Percentiles rank a stretch among this genome's conserved stretches.
phyloP scores from a whole-genome alignment of 2,888 invertebrate genomes.

The Ectemnius continuus region DNA sequence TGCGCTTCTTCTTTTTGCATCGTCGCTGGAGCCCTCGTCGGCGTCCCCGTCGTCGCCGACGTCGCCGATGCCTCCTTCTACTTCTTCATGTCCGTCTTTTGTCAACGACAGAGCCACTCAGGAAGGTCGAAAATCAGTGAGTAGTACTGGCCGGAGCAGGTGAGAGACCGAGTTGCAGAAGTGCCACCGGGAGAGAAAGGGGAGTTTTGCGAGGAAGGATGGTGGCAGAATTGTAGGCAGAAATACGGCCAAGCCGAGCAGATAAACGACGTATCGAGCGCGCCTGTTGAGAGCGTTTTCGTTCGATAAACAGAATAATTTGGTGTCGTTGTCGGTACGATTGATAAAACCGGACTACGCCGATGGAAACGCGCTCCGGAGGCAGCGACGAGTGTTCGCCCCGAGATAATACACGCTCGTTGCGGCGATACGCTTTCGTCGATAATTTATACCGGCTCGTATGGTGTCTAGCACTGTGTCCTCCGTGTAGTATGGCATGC shows the following conservation, averaged over 20 bases:
- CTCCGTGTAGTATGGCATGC: conserved; percentile 16
- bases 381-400: conserved; percentile 40
- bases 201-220: neutral
- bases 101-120: conserved; percentile 30
- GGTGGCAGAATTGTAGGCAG: conserved; percentile 17
- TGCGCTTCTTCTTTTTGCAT: neutral
- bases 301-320: conserved; percentile 58
- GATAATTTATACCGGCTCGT: conserved; percentile 46
- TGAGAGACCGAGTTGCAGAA: conserved; percentile 25
- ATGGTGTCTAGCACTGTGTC: conserved; percentile 17
- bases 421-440: conserved; percentile 25
- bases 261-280: conserved; percentile 60
- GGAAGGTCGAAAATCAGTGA: conserved; percentile 39
- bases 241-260: conserved; percentile 50
- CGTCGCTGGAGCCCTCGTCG: neutral
- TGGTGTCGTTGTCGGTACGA: conserved; percentile 52
- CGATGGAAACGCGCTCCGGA: conserved; percentile 43
- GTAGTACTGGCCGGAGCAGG: conserved; percentile 21
- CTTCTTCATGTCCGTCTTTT: conserved; percentile 17
- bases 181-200: conserved; percentile 1
- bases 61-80: neutral
- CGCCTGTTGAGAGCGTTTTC: conserved; percentile 50
- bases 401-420: conserved; percentile 49
- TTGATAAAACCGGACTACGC: conserved; percentile 52
- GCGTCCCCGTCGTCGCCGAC: neutral